Evolutionary conservation across 2,888 invertebrate species (phyloP).

Genomic region (Dicyrtoma fusca): DNA sequence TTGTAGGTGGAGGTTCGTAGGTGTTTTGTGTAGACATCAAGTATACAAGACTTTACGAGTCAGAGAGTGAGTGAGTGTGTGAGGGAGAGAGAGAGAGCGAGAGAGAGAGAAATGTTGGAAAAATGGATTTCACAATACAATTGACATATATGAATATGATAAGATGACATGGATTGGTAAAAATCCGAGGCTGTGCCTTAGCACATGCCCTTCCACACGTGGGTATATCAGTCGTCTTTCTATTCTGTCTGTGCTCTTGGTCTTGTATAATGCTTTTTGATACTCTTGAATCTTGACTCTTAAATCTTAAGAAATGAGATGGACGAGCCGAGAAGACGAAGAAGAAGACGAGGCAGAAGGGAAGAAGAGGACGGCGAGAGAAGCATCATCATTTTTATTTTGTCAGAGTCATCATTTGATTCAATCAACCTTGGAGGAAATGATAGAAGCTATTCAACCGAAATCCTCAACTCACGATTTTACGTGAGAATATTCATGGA

Average conservation of each 20-base stretch:
- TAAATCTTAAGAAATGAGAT: constrained; percentile 17
- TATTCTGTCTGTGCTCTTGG: not conserved
- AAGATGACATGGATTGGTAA: constrained; percentile 35
- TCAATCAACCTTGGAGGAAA: constrained; percentile 35
- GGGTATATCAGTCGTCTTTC: no score
- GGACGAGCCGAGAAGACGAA: not conserved
- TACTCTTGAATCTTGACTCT: no score
- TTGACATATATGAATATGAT: constrained; percentile 27
- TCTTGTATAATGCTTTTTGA: not conserved
- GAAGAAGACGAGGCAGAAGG: no score
- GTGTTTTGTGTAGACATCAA: constrained; percentile 14
- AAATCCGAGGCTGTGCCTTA: constrained; percentile 29
- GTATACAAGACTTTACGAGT: not conserved
- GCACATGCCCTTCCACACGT: not conserved
- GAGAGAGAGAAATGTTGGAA: not conserved
- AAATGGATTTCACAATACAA: constrained; percentile 28
- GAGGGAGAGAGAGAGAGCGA: constrained; percentile 2
- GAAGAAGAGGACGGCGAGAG: no score
- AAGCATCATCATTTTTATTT: not conserved
- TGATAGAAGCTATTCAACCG: constrained; percentile 33
- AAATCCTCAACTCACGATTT: constrained; percentile 36
- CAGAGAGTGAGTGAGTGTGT: not conserved
- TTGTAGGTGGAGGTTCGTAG: constrained; percentile 11
- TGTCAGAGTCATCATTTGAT: constrained; percentile 34
- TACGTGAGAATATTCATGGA: constrained; percentile 37